A percentile compares a stretch with the other conserved stretches of the same genome.
Conservation (phyloP, 2,113 vertebrate genomes). For the Sinocyclocheilus anshuiensis region DNA sequence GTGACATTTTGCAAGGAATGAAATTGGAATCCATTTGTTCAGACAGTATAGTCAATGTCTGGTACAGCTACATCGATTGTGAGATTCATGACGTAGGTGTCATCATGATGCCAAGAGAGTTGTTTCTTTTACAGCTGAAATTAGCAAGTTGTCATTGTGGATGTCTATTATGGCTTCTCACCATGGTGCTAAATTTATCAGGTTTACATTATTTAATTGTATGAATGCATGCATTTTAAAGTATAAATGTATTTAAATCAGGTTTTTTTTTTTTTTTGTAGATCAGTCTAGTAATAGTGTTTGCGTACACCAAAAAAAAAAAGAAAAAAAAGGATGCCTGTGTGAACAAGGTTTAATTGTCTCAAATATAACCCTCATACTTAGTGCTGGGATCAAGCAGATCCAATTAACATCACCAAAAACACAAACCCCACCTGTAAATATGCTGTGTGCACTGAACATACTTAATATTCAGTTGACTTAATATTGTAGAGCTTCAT, state of each 20-base stretch:
- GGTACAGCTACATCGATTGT: background rate
- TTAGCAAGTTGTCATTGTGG: background rate
- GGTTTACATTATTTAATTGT: background rate
- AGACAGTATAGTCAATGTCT: background rate
- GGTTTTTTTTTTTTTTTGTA: background rate
- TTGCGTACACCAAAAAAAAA: background rate
- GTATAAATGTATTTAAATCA: background rate
- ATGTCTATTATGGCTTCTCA: background rate
- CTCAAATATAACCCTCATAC: background rate
- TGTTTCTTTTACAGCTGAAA: background rate
- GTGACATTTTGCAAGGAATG: background rate
- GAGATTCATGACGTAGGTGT: constrained; percentile 1
- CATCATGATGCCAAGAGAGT: background rate
- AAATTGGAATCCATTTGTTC: background rate
- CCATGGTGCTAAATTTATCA: background rate
- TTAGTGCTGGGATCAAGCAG: background rate
- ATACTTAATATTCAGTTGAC: background rate
- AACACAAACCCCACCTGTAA: background rate
- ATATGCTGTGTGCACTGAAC: background rate
- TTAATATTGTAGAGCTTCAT: background rate
- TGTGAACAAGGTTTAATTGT: constrained; percentile 7
- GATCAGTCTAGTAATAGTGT: no score
- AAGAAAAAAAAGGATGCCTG: no score
- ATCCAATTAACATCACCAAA: background rate
- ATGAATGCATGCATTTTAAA: background rate